A percentile compares a stretch with the other conserved stretches of the same genome.
Conservation (phyloP, 2,113 vertebrate species). For the Spilogale gracilis region DNA sequence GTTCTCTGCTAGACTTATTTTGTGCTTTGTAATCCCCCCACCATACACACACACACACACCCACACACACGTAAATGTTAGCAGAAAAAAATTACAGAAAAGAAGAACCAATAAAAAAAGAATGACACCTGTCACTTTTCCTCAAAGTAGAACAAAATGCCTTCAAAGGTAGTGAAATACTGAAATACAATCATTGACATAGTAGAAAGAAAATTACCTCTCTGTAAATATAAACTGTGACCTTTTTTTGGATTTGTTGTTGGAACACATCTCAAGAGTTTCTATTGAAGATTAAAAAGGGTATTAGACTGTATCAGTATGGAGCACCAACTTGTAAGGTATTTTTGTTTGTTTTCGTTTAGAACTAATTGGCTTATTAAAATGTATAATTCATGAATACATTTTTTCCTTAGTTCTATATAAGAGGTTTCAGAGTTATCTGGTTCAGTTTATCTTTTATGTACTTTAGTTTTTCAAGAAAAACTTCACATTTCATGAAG, state of each 20-base stretch:
- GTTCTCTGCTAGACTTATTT: neutral
- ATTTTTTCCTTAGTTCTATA: neutral
- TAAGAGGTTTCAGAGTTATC: neutral
- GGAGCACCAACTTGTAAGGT: neutral
- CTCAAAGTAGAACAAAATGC: neutral
- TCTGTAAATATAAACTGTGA: neutral
- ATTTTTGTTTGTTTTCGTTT: neutral
- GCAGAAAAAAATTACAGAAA: neutral
- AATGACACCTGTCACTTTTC: neutral
- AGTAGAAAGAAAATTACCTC: neutral
- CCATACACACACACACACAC: neutral
- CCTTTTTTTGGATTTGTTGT: neutral
- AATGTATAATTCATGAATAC: neutral
- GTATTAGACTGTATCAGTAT: neutral
- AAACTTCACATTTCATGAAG: conserved; percentile 12
- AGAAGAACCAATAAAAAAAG: neutral
- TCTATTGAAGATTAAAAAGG: neutral
- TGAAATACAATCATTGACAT: neutral
- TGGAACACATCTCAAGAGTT: neutral
- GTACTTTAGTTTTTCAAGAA: neutral
- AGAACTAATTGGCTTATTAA: neutral
- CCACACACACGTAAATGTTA: neutral
- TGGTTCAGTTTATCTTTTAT: neutral
- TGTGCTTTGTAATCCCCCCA: neutral
- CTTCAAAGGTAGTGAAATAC: neutral